These are phyloP conservation scores for Syrrhaptes paradoxus DNA, from an alignment of 2,113 vertebrate species.

Conservation along the genomic window DNA sequence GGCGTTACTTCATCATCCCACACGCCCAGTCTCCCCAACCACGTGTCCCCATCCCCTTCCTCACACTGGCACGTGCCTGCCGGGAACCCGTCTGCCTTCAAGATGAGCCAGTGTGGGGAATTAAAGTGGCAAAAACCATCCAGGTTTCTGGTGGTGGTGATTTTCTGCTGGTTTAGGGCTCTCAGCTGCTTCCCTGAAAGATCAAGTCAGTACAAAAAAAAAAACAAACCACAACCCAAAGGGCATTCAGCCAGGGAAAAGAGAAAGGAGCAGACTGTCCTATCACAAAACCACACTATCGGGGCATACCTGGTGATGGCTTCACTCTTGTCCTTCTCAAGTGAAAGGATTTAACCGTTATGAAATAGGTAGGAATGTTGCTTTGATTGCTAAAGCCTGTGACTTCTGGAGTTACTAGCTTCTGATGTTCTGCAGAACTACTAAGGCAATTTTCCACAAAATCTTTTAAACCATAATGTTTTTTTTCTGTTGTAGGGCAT, in stretches of 20 bases:
- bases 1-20: neutral
- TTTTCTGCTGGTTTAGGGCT: neutral
- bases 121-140: neutral
- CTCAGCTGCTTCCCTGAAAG: neutral
- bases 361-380: conserved; percentile 24
- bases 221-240: neutral
- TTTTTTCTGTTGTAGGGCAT: neutral
- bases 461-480: neutral
- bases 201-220: neutral
- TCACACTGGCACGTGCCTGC: rapidly evolving
- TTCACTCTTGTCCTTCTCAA: conserved; percentile 27
- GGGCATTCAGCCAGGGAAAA: neutral
- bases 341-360: conserved; percentile 12
- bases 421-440: neutral
- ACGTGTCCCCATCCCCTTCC: neutral
- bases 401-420: neutral
- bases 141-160: neutral
- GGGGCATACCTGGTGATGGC: neutral
- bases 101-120: neutral
- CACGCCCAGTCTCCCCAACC: neutral
- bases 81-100: neutral
- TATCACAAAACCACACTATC: neutral
- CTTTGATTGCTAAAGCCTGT: neutral
- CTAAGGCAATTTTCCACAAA: neutral
- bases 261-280: neutral